Conservation (phyloP, 2,113 vertebrate genomes). For the Microtus oregoni region DNA sequence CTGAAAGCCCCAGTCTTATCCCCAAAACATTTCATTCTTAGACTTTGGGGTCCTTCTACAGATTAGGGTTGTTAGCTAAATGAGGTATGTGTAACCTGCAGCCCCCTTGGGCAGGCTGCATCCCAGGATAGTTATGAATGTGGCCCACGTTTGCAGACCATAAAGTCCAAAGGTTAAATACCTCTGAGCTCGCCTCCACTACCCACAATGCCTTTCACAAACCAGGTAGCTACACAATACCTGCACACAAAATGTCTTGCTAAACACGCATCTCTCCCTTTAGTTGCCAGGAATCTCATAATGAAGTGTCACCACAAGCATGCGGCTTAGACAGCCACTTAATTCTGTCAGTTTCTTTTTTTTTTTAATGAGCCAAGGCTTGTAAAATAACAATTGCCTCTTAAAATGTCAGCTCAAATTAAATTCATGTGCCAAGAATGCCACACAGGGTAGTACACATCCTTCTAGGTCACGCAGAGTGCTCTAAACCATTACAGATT, state of each 20-base stretch:
- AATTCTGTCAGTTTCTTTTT: not conserved
- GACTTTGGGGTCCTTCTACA: not conserved
- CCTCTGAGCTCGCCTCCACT: fast-evolving
- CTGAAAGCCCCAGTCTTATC: not conserved
- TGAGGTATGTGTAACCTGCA: not conserved
- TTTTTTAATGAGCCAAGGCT: not conserved
- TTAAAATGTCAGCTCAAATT: not conserved
- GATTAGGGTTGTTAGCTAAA: not conserved
- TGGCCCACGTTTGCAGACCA: not conserved
- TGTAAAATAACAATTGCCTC: not conserved
- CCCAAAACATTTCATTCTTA: not conserved
- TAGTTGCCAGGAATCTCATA: not conserved
- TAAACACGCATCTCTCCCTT: not conserved
- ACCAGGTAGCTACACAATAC: not conserved
- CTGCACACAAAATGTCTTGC: not conserved
- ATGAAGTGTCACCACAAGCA: not conserved
- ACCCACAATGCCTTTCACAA: not conserved
- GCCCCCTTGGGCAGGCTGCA: no score
- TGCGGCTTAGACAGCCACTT: not conserved
- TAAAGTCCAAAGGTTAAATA: not conserved
- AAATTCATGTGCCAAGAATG: not conserved
- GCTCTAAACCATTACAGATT: not conserved
- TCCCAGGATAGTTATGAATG: not conserved
- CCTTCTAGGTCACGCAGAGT: not conserved
- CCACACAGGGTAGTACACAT: not conserved